Evolutionary conservation across 2,888 invertebrate genomes (phyloP), one percentile per base, ranked within the genome.

Genomic region (Epirrhoe alternata): DNA sequence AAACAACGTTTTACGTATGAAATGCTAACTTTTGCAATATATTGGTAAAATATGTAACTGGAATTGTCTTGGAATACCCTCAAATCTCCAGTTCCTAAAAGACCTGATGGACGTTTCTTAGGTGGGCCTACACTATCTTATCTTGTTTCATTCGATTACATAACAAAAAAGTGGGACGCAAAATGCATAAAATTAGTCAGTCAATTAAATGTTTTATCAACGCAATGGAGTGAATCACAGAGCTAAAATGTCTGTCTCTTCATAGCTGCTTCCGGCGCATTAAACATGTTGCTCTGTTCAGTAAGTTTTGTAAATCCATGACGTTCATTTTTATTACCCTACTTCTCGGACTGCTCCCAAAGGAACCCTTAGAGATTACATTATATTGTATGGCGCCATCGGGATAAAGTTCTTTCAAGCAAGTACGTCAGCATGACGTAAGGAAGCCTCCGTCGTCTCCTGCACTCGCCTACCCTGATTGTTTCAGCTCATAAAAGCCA

Each of bases 401-500:
- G 12, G 38, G 38, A 12, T 42, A 12, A 42, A 3, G 24, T 24
- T 38, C 10, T 10, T 38, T 8, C 8, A 38, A 10, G 12, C 7
- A 3, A 10, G 12, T 12, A 12, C 38, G 12, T 42, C 31, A 50
- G 61, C 16, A 50, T 66, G 66, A 66, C 62, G 66, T 59, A 59
- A 38, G 62, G 33, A 33, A 59, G 47, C 50, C 30, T 7, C 17
- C 50, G 17, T 12, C 5, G 16, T 31, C 57, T 61, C 53, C 42
- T 12, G 33, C 61, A 31, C 66, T 17, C 56, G 10, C 58, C 42
- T 35, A 47, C 33, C 63, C 51, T 62, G 68, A 65, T 71, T 73
- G 69, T 70, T 59, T 61, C 63, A 58, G 67, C 59, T 49, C 51
- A 64, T 64, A 59, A 69, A 61, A 63, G 66, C 12, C 53, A 54